Evolutionary conservation across 35 echinoderm and acorn worm genomes (phyloP).

Genomic region (Ptychodera flava): DNA sequence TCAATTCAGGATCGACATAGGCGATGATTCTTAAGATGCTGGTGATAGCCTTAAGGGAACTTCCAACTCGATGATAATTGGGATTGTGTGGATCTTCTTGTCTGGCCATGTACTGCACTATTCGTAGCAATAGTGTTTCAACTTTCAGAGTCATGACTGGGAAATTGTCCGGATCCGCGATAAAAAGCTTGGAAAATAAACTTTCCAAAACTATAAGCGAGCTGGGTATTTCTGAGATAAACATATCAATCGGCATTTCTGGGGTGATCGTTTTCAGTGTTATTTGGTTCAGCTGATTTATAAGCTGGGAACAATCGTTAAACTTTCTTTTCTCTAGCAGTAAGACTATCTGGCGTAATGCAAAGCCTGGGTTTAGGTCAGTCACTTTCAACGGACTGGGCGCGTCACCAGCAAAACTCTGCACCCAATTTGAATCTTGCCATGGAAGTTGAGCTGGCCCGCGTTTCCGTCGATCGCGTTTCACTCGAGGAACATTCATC

Average conservation of each 20-base stretch:
- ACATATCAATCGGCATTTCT: constrained; percentile 52
- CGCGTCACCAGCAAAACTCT: constrained; percentile 67
- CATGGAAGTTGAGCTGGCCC: constrained; percentile 21
- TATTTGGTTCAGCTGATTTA: constrained; percentile 71
- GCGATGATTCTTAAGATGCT: constrained; percentile 67
- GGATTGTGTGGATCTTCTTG: constrained; percentile 11
- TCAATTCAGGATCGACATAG: constrained; percentile 74
- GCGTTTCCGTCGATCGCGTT: neutral
- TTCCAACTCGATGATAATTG: constrained; percentile 4
- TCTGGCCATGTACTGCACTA: constrained; percentile 68
- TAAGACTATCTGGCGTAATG: constrained; percentile 65
- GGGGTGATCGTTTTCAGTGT: constrained; percentile 46
- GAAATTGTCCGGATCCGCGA: constrained; percentile 57
- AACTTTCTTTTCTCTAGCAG: constrained; percentile 91
- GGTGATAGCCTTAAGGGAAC: constrained; percentile 31
- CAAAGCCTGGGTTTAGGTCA: constrained; percentile 78
- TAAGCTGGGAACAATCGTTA: constrained; percentile 78
- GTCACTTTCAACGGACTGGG: constrained; percentile 78
- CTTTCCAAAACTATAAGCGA: constrained; percentile 73
- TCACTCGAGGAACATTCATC: neutral
- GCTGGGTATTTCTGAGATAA: constrained; percentile 69
- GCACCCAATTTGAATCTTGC: constrained; percentile 70
- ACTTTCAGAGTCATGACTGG: constrained; percentile 62
- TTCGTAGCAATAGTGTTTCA: constrained; percentile 73
- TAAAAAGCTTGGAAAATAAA: constrained; percentile 83